Evolutionary conservation across 2,888 invertebrate genomes (phyloP).

Genomic region (Euzetes globulus): DNA sequence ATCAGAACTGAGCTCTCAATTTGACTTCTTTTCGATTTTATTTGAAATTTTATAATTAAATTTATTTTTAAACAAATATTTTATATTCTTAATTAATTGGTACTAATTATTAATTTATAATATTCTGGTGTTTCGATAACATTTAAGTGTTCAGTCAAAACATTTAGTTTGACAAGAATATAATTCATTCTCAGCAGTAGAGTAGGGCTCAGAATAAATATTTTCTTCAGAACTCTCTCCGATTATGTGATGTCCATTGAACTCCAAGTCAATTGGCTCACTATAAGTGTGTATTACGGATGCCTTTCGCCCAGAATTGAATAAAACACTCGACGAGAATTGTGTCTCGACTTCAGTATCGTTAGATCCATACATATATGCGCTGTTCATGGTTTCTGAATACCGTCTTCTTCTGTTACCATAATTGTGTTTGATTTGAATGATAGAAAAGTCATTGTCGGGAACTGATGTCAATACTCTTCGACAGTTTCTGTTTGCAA

Average conservation of each 20-base stretch:
- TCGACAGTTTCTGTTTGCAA: neutral
- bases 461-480: neutral
- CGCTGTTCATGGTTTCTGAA: neutral
- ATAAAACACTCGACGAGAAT: neutral
- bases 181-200: neutral
- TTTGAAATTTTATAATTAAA: no score
- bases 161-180: neutral
- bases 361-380: neutral
- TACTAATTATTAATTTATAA: no score
- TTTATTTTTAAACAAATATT: no score
- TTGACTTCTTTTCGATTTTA: no score
- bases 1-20: no score
- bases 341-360: neutral
- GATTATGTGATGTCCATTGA: constrained; percentile 3
- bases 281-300: neutral
- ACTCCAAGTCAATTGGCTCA: neutral
- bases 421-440: neutral
- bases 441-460: neutral
- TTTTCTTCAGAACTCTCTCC: neutral
- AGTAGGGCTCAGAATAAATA: constrained; percentile 6
- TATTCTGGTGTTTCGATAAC: no score
- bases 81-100: no score
- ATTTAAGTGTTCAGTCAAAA: no score
- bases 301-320: neutral
- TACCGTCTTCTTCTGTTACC: neutral